These are phyloP conservation scores for Cheilinus undulatus DNA, from an alignment of 2,113 vertebrate species.

Conservation along the genomic window DNA sequence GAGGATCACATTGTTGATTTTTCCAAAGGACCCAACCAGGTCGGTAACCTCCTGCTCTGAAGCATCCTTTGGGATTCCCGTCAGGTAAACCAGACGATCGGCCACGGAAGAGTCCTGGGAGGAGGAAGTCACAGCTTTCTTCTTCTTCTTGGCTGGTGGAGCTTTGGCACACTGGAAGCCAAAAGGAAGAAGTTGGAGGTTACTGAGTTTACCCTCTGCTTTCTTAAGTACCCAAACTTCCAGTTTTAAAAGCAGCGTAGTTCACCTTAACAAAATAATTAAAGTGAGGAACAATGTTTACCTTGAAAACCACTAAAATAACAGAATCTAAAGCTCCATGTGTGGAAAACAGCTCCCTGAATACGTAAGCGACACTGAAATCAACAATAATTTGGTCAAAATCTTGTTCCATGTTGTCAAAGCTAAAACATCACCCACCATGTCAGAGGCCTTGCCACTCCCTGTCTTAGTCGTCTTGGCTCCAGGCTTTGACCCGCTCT, in stretches of 20 bases:
- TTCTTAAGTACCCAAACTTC: no score
- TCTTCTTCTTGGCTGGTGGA: conserved; percentile 72
- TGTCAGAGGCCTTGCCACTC: conserved; percentile 6
- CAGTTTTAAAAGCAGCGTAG: background rate
- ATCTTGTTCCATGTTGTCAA: background rate
- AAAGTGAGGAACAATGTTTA: no score
- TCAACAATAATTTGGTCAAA: background rate
- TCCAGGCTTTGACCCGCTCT: conserved; percentile 34
- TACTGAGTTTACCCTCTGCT: no score
- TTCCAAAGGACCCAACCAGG: conserved; percentile 68
- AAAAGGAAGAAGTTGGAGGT: background rate
- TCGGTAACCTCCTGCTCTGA: conserved; percentile 70
- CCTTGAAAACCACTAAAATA: no score
- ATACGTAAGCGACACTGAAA: no score
- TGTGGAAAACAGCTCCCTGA: no score
- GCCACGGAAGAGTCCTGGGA: conserved; percentile 3
- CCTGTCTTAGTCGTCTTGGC: conserved; percentile 24
- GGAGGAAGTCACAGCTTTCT: conserved; percentile 23
- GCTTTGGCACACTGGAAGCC: conserved; percentile 39
- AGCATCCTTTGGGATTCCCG: conserved; percentile 66
- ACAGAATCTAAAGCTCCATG: no score
- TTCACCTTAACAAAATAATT: background rate
- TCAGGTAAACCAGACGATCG: conserved; percentile 63
- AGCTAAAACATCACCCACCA: conserved; percentile 15
- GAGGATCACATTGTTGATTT: conserved; percentile 73